Evolutionary conservation across 2,888 invertebrate species (phyloP).

Genomic region (Ypsolopha sequella): DNA sequence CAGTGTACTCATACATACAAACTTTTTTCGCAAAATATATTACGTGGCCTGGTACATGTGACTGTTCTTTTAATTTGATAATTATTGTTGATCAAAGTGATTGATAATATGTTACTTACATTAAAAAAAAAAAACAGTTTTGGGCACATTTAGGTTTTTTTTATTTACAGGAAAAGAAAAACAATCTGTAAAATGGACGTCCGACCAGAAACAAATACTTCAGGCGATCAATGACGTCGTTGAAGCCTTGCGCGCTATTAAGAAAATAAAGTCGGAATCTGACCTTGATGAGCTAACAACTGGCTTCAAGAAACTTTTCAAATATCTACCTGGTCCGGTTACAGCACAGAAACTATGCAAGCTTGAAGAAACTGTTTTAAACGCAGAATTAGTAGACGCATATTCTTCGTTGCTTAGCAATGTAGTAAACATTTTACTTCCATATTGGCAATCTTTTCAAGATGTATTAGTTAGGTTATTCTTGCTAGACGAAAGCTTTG

Average conservation of each 20-base stretch:
- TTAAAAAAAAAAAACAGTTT: slow-evolving; percentile 10
- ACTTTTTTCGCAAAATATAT: too few species aligned
- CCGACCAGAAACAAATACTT: slow-evolving; percentile 19
- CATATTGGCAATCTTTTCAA: slow-evolving; percentile 71
- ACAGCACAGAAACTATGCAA: slow-evolving; percentile 76
- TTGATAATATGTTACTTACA: too few species aligned
- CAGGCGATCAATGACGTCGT: slow-evolving; percentile 30
- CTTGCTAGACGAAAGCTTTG: slow-evolving; percentile 63
- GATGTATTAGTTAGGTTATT: slow-evolving; percentile 54
- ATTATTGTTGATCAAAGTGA: too few species aligned
- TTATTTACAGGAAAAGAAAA: slow-evolving; percentile 36
- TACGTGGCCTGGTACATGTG: too few species aligned
- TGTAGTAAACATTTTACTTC: slow-evolving; percentile 59
- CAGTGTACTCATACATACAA: too few species aligned
- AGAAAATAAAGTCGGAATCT: slow-evolving; percentile 33
- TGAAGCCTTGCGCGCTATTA: slow-evolving; percentile 30
- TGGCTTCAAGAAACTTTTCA: slow-evolving; percentile 16
- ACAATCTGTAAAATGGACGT: not conserved
- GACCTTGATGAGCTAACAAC: slow-evolving; percentile 27
- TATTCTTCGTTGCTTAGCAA: slow-evolving; percentile 64
- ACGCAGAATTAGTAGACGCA: slow-evolving; percentile 39
- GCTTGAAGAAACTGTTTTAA: slow-evolving; percentile 45
- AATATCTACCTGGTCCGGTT: slow-evolving; percentile 65
- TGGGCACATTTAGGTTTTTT: slow-evolving; percentile 65
- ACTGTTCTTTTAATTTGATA: too few species aligned